A percentile compares a stretch with the other conserved stretches of the same genome.
These are phyloP conservation scores for Drosophila mettleri DNA, from an alignment of 2,888 invertebrate species.

Conservation along the genomic window DNA sequence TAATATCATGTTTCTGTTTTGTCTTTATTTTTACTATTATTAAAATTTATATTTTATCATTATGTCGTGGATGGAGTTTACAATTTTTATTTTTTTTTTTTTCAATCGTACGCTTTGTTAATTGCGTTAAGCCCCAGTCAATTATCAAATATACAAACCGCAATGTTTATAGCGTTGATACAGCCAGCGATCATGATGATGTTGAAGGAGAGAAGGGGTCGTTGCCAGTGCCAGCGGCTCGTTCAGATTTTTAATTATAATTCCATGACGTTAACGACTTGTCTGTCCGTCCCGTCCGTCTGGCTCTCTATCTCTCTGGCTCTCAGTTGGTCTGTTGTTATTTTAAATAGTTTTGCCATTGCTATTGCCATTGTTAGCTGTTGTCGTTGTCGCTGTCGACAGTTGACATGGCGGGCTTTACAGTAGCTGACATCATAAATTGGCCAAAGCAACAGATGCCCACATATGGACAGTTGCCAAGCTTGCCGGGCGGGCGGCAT, in stretches of 20 bases:
- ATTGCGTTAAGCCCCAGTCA: slow-evolving; percentile 73
- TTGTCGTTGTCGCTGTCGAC: slow-evolving; percentile 18
- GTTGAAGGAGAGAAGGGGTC: slow-evolving; percentile 40
- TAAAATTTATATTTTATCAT: slow-evolving; percentile 27
- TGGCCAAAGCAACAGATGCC: slow-evolving; percentile 35
- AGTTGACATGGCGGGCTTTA: slow-evolving; percentile 45
- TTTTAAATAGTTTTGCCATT: slow-evolving; percentile 55
- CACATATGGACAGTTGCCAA: slow-evolving; percentile 35
- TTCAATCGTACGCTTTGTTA: slow-evolving; percentile 62
- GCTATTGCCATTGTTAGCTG: slow-evolving; percentile 31
- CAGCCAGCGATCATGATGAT: slow-evolving; percentile 20
- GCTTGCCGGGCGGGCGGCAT: slow-evolving; percentile 18
- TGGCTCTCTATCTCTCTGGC: neutral
- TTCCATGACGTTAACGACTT: slow-evolving; percentile 63
- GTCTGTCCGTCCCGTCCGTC: neutral
- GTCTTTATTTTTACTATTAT: slow-evolving; percentile 14
- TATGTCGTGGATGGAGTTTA: slow-evolving; percentile 31
- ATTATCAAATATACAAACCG: slow-evolving; percentile 62
- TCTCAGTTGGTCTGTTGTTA: slow-evolving; percentile 23
- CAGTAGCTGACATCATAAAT: slow-evolving; percentile 66
- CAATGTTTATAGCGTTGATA: slow-evolving; percentile 18
- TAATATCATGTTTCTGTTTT: slow-evolving; percentile 8
- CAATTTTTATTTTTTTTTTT: too few species aligned
- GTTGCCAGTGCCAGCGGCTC: slow-evolving; percentile 45
- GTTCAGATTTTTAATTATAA: slow-evolving; percentile 66